Evolutionary conservation across 2,888 invertebrate species (phyloP).

Genomic region (Tenodera sinensis): DNA sequence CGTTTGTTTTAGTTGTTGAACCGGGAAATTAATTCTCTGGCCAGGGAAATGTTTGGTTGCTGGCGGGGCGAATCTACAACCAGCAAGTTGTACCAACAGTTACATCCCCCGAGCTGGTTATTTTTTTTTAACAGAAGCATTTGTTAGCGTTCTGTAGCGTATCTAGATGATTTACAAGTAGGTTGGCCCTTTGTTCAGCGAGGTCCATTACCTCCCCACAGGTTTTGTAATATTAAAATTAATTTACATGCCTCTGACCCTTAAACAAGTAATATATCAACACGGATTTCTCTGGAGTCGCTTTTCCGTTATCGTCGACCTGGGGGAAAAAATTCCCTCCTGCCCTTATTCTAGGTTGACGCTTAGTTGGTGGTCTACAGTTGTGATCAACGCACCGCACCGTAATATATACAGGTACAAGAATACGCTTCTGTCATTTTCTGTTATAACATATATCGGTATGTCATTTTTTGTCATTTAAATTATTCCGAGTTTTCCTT

Average conservation of each 20-base stretch:
- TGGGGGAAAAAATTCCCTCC: neutral
- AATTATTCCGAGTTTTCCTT: too few species aligned
- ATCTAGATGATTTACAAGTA: neutral
- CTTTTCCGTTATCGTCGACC: neutral
- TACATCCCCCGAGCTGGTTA: neutral
- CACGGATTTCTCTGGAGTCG: neutral
- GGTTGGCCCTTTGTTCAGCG: neutral
- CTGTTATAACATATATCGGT: too few species aligned
- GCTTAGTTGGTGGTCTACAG: too few species aligned
- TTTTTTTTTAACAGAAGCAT: neutral
- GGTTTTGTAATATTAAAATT: neutral
- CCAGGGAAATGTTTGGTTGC: neutral
- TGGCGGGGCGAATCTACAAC: neutral
- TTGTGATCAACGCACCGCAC: too few species aligned
- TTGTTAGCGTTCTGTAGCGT: neutral
- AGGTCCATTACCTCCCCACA: neutral
- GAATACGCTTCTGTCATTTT: too few species aligned
- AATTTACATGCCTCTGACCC: neutral
- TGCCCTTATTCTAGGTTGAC: neutral
- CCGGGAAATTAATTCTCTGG: neutral
- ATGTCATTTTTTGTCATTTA: too few species aligned
- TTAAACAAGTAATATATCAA: neutral
- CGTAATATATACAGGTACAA: too few species aligned
- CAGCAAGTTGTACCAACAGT: neutral
- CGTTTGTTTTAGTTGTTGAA: neutral